Evolutionary conservation across 1,140 invertebrate genomes (phyloP), one percentile per base, ranked within the genome.

Genomic region (Pantala flavescens): DNA sequence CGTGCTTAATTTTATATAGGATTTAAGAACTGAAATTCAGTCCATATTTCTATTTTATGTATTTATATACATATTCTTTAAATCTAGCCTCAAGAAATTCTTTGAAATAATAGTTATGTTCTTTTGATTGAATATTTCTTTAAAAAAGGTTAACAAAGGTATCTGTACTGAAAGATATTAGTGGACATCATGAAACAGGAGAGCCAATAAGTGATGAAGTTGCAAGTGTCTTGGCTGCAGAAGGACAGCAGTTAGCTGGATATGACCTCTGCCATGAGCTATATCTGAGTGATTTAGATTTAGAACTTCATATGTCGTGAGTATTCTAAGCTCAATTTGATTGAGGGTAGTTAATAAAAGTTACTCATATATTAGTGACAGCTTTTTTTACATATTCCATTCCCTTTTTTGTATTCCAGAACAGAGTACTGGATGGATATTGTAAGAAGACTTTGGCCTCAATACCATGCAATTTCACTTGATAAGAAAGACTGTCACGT

Each of bases 271-370:
- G 90, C 76, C 84, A 88, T 74, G 90, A 97, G 81, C 80, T 98
- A 0, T 98, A 96, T 81, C 80, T 91, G 0, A 89, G 91, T 49
- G 88, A 89, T 74, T 83, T 96, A n/a, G 96, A 98, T 84, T 83
- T 98, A 42, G 89, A 95, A 81, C 79, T 97, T 21, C 88, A 97
- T 82, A 86, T 43, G 23, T 77, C 74, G 43, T 75, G 71, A 74
- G 74, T 74, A 63, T 71, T 49, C 49, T 16, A 42, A 36, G 72
- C 11, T 5, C 63, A 70, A 70, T 36, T 2, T 36, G 28, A 9
- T 5, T 36, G 9, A 36, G n/a, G 28, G 3, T 36, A 36, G 2
- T 36, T 36, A 9, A 36, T 36, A 36, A 9, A 36, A 36, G 9
- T 36, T 36, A 2, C 28, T 36, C 28, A 5, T 36, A 36, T 9